These are phyloP conservation scores for Emydura subglobosa DNA, from an alignment of 2,113 vertebrate species.

Conservation along the genomic window DNA sequence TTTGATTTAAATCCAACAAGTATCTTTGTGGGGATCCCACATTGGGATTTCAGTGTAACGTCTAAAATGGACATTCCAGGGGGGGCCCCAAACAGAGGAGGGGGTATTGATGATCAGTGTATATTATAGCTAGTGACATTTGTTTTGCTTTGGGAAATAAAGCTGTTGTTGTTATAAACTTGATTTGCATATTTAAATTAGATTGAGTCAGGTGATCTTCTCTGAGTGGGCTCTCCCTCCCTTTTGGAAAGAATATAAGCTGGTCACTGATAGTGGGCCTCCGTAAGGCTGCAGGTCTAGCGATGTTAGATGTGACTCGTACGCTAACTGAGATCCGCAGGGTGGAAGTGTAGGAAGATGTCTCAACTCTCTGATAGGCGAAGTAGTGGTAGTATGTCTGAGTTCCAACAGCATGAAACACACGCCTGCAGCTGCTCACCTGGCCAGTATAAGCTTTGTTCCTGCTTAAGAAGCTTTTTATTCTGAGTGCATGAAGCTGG, in stretches of 20 bases:
- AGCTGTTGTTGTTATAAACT: neutral
- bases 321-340: neutral
- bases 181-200: neutral
- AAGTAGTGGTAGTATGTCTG: neutral
- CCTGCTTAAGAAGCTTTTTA: neutral
- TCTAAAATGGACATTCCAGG: neutral
- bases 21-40: neutral
- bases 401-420: neutral
- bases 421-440: neutral
- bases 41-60: neutral
- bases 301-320: neutral
- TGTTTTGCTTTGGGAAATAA: neutral
- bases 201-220: neutral
- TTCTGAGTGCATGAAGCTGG: neutral
- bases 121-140: neutral
- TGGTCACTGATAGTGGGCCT: neutral
- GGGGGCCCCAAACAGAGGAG: neutral
- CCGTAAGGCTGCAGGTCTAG: neutral
- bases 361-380: neutral
- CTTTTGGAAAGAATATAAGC: rapidly evolving
- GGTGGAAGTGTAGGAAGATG: neutral
- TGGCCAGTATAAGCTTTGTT: slow-evolving; percentile 48
- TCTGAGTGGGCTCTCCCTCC: neutral
- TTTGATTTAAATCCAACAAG: neutral
- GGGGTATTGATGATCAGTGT: neutral